These are phyloP conservation scores for Sitobion miscanthi DNA, from an alignment of 1,140 invertebrate genomes.

Conservation along the genomic window DNA sequence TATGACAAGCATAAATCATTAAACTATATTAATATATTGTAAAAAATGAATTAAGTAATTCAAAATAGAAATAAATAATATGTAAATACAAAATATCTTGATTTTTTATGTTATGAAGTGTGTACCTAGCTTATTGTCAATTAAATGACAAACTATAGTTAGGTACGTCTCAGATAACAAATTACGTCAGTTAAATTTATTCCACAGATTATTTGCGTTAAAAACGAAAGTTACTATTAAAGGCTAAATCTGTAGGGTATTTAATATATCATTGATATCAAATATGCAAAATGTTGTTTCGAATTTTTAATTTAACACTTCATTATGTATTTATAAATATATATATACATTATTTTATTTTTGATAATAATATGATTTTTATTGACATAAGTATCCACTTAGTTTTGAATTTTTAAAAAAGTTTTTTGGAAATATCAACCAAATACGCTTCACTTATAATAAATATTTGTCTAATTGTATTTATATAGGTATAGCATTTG, in stretches of 20 bases:
- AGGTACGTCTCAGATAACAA: neutral
- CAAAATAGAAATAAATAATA: slow-evolving; percentile 3
- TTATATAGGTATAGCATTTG: neutral
- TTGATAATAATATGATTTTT: neutral
- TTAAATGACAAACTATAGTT: neutral
- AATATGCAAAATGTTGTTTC: neutral
- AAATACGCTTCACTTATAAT: neutral
- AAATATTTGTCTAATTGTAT: neutral
- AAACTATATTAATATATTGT: neutral
- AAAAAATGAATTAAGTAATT: neutral
- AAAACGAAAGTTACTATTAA: neutral
- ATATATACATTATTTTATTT: neutral
- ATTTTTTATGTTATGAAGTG: neutral
- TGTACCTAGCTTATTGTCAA: neutral
- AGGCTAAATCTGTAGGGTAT: too few species aligned
- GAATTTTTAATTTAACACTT: neutral
- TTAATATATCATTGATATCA: neutral
- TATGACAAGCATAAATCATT: too few species aligned
- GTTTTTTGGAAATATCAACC: too few species aligned
- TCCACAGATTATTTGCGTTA: neutral
- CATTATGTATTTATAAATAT: neutral
- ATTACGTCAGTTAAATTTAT: neutral
- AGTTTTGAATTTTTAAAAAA: neutral
- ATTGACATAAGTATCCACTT: neutral
- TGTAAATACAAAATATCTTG: neutral